Conservation (phyloP, 1,140 invertebrate species). For the Teleopsis dalmanni region DNA sequence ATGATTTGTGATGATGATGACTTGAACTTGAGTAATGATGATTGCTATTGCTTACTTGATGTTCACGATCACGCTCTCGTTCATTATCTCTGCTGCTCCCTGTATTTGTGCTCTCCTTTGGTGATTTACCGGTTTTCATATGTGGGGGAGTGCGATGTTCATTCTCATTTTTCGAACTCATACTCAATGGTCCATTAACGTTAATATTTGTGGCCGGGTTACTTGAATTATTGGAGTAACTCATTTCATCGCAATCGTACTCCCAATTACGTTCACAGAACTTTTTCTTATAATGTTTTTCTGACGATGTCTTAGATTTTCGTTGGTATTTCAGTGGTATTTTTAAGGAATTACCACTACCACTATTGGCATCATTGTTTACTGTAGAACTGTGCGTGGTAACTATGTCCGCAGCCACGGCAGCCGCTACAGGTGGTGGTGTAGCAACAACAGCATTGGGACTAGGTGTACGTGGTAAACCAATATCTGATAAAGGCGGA, state of each 20-base stretch:
- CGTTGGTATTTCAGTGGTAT: slow-evolving; percentile 57
- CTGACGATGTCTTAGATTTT: slow-evolving; percentile 50
- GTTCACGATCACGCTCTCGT: too few species aligned
- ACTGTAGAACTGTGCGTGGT: slow-evolving; percentile 1
- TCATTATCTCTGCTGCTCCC: slow-evolving; percentile 2
- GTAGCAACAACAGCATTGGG: slow-evolving; percentile 50
- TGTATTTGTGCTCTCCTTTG: slow-evolving; percentile 27
- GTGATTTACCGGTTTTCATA: slow-evolving; percentile 21
- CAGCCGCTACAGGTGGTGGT: slow-evolving; percentile 39
- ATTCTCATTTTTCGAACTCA: background rate
- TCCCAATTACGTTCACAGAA: slow-evolving; percentile 61
- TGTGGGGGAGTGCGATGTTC: background rate
- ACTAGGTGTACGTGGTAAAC: slow-evolving; percentile 60
- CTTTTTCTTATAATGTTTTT: slow-evolving; percentile 68
- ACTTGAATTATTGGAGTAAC: slow-evolving; percentile 33
- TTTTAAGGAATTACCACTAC: slow-evolving; percentile 13
- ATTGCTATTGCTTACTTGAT: too few species aligned
- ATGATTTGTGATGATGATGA: slow-evolving; percentile 37
- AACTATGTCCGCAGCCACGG: slow-evolving; percentile 10
- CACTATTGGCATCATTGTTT: background rate
- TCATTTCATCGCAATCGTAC: slow-evolving; percentile 47
- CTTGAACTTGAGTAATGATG: too few species aligned
- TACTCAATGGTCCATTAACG: slow-evolving; percentile 10
- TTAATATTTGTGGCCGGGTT: slow-evolving; percentile 30
- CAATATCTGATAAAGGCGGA: slow-evolving; percentile 49